A percentile compares a stretch with the other conserved stretches of the same genome.
Conservation (phyloP, 2,797 vertebrate genomes). For the Apogon talboti region DNA sequence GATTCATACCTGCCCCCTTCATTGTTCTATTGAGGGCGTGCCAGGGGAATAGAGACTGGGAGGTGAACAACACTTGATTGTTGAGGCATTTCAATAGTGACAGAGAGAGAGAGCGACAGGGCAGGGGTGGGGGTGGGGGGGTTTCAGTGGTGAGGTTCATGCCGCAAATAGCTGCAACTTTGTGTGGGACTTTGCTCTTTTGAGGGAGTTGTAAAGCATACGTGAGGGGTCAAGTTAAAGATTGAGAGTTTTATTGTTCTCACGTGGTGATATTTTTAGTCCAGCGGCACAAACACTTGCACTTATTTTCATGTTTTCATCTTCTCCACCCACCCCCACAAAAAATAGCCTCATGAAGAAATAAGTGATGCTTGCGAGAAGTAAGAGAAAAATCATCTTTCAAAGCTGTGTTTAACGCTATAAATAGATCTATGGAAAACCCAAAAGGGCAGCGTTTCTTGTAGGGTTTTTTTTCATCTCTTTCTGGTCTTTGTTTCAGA, state of each 20-base stretch:
- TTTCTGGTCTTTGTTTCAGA: constrained; percentile 78
- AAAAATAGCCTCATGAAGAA: constrained; percentile 40
- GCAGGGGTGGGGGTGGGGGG: background rate
- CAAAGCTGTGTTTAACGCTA: background rate
- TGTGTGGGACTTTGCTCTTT: constrained; percentile 77
- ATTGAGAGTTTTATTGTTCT: constrained; percentile 74
- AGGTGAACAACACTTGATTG: constrained; percentile 72
- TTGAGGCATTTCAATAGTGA: constrained; percentile 70
- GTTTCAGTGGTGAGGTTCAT: constrained; percentile 32
- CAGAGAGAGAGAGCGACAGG: constrained; percentile 17
- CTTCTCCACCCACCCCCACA: constrained; percentile 31
- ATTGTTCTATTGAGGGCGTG: constrained; percentile 87
- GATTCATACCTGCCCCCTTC: constrained; percentile 80
- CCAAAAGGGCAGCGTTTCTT: background rate
- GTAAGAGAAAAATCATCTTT: background rate
- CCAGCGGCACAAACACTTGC: constrained; percentile 29
- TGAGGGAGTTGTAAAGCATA: constrained; percentile 48
- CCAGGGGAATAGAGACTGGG: constrained; percentile 73
- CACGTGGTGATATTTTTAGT: constrained; percentile 62
- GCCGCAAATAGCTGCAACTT: constrained; percentile 63
- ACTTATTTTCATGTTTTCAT: constrained; percentile 39
- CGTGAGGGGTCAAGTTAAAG: constrained; percentile 74
- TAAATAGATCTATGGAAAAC: background rate
- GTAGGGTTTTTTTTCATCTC: constrained; percentile 5
- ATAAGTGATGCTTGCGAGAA: constrained; percentile 6